phyloP scores from a whole-genome alignment of 2,888 invertebrate genomes.

The Globia sparganii region DNA sequence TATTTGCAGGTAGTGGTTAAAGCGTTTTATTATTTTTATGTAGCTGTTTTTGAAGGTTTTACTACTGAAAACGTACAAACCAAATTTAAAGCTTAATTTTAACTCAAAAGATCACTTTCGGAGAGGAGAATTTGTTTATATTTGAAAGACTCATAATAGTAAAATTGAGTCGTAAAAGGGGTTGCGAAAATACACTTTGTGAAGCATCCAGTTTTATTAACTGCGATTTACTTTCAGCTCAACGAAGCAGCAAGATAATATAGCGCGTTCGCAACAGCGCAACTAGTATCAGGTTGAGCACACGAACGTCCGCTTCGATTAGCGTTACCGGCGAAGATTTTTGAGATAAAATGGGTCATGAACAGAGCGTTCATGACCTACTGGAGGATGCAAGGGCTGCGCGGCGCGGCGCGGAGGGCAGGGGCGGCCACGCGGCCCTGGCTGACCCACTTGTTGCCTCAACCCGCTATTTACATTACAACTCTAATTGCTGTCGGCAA shows the following conservation, averaged over 20 bases:
- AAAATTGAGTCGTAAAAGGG: constrained; percentile 28
- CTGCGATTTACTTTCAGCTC: constrained; percentile 30
- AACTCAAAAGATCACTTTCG: not conserved
- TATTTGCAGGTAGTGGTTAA: not conserved
- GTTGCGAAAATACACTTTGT: constrained; percentile 23
- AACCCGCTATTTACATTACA: constrained; percentile 85
- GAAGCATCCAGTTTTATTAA: constrained; percentile 33
- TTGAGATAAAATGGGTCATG: constrained; percentile 88
- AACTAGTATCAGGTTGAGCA: constrained; percentile 52
- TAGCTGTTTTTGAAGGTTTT: not conserved
- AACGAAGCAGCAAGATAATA: constrained; percentile 43
- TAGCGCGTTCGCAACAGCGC: constrained; percentile 28
- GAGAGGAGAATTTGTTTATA: constrained; percentile 30
- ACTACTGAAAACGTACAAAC: not conserved
- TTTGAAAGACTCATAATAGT: constrained; percentile 25
- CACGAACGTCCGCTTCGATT: constrained; percentile 68
- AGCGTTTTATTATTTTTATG: not conserved
- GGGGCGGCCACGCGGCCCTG: constrained; percentile 73
- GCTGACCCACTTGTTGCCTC: constrained; percentile 90
- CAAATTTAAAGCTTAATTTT: not conserved
- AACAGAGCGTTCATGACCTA: constrained; percentile 87
- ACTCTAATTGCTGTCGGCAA: constrained; percentile 80
- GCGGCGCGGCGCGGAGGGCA: constrained; percentile 38
- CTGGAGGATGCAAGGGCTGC: constrained; percentile 63
- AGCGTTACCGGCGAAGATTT: constrained; percentile 73